A percentile compares a stretch with the other conserved stretches of the same genome.
Evolutionary conservation across 2,888 invertebrate genomes (phyloP).

Genomic region (Nephrotoma appendiculata): DNA sequence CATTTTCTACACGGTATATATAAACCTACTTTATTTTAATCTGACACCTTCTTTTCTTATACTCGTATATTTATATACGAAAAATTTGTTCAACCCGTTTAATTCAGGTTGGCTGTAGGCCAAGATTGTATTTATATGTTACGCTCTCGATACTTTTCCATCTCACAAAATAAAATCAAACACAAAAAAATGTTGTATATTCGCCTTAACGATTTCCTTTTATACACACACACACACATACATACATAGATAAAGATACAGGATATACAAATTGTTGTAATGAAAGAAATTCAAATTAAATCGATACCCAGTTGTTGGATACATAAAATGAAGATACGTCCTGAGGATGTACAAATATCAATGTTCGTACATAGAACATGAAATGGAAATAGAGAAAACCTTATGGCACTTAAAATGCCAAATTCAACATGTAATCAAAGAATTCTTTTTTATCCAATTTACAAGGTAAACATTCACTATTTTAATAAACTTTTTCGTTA

Average conservation of each 20-base stretch:
- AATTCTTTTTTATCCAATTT: background rate
- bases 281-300: background rate
- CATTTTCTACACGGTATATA: background rate
- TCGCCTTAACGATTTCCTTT: background rate
- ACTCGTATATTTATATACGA: background rate
- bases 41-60: background rate
- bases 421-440: background rate
- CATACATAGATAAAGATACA: background rate
- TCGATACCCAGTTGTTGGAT: background rate
- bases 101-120: background rate
- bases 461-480: background rate
- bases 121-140: background rate
- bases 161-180: background rate
- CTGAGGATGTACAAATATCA: background rate
- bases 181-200: background rate
- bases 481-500: background rate
- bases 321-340: background rate
- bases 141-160: background rate
- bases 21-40: background rate
- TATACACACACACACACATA: background rate
- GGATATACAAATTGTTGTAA: background rate
- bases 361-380: background rate
- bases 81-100: background rate
- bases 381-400: background rate
- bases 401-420: background rate